Percentiles rank a stretch among this genome's conserved stretches.
These are phyloP conservation scores for Spinus pinus DNA, from an alignment of 2,797 vertebrate species.

Conservation along the genomic window DNA sequence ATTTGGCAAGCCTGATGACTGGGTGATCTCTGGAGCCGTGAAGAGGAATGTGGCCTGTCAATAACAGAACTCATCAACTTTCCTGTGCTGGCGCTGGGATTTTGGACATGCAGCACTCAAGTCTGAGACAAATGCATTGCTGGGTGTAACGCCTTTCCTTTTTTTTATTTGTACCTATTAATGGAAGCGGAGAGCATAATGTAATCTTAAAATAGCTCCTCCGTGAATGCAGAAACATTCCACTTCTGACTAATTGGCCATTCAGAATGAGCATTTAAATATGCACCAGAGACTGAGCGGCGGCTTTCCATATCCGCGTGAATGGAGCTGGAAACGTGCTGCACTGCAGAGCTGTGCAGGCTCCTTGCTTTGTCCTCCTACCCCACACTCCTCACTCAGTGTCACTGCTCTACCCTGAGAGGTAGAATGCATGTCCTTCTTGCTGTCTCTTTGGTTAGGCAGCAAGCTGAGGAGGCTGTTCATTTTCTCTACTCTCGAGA, in stretches of 20 bases:
- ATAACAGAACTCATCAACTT: neutral
- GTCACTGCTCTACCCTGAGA: neutral
- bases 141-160: neutral
- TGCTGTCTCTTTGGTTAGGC: neutral
- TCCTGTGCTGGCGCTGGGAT: neutral
- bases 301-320: neutral
- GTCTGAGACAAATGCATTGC: neutral
- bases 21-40: neutral
- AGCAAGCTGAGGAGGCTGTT: neutral
- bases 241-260: constrained; percentile 40
- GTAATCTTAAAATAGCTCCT: constrained; percentile 65
- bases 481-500: fast-evolving
- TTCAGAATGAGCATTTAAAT: constrained; percentile 60
- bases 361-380: neutral
- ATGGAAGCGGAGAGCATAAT: constrained; percentile 48
- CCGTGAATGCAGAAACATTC: constrained; percentile 48
- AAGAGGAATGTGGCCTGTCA: neutral
- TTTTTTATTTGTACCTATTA: constrained; percentile 23
- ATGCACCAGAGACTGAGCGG: constrained; percentile 22
- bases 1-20: neutral
- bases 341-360: neutral
- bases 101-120: neutral
- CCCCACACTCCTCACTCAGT: neutral
- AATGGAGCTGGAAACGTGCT: neutral
- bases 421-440: neutral